Evolutionary conservation across 2,888 invertebrate genomes (phyloP), one percentile per base, ranked within the genome.

Genomic region (Plebejus argus): DNA sequence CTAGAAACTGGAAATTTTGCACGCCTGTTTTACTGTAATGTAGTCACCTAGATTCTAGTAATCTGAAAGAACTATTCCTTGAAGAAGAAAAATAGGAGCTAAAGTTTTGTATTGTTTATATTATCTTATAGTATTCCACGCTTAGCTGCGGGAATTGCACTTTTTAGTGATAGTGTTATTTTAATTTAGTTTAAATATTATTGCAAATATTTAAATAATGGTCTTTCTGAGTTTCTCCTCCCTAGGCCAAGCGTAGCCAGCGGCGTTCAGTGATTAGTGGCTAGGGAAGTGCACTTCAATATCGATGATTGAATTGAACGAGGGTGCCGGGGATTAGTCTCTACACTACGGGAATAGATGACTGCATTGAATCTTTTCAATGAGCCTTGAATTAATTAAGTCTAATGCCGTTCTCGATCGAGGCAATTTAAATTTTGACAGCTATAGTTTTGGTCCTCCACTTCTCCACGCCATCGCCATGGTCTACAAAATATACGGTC

Each of bases 291-390:
- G 74, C 76, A 33, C 56, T 76, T 66, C 76, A 56, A 79, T 74
- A 78, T 78, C 77, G 76, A 74, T 74, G 76, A 76, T 77, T 76
- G 79, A 72, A 77, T 77, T 20, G 58, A 77, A 61, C 33, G 71
- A 72, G 49, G 56, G 66, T 28, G 49, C 53, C 70, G 33, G n/a
- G 53, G 70, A 53, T 53, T 74, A 71, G 71, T 39, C 23, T 74
- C 53, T 20, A 20, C 0, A 71, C 20, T 49, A 49, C 74, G 77
- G 74, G 76, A 77, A 72, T 76, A 76, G 76, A 61, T 61, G 61
- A 61, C 61, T 61, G 66, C 66, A 33, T 66, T 66, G 28, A 66
- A 66, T 66, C 66, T 66, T 33, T 66, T 28, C 66, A 66, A 66
- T 28, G 10, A 74, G 76, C 77, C 78, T 77, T 77, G 76, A 71